Conservation (phyloP, 2,113 vertebrate genomes). For the Pogonocichla stellata region DNA sequence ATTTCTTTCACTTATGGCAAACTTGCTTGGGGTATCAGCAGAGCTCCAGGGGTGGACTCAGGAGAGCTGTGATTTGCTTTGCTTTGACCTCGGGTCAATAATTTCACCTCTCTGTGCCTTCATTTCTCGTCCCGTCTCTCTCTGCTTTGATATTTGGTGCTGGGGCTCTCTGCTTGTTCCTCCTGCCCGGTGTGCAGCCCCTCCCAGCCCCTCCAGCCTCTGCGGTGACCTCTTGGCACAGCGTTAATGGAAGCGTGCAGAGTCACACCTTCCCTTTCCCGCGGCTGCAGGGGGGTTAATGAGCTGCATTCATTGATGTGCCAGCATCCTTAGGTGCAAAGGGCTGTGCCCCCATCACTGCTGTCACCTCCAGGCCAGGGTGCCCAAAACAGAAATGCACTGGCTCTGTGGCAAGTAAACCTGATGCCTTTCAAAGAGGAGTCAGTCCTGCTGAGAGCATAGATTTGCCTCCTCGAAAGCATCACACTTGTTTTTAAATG, state of each 20-base stretch:
- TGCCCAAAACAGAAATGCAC: not conserved
- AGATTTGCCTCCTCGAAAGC: not conserved
- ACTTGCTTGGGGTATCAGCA: accelerated
- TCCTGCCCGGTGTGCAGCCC: accelerated
- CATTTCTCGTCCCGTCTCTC: not conserved
- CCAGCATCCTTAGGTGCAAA: not conserved
- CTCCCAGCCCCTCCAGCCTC: not conserved
- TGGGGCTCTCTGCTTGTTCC: not conserved
- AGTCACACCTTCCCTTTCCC: not conserved
- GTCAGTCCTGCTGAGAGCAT: not conserved
- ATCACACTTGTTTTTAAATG: not conserved
- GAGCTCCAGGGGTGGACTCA: not conserved
- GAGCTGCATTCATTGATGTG: not conserved
- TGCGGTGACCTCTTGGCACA: not conserved
- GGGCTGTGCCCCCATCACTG: not conserved
- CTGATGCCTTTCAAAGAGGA: not conserved
- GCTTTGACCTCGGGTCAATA: not conserved
- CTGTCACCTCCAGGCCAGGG: not conserved
- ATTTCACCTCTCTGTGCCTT: not conserved
- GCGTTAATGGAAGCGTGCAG: not conserved
- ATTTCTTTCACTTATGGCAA: not conserved
- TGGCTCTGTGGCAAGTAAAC: not conserved
- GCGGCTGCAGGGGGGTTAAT: not conserved
- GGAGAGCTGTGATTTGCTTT: not conserved
- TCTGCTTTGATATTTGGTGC: not conserved